Evolutionary conservation across 1,140 invertebrate genomes (phyloP).

Genomic region (Heliothis virescens): DNA sequence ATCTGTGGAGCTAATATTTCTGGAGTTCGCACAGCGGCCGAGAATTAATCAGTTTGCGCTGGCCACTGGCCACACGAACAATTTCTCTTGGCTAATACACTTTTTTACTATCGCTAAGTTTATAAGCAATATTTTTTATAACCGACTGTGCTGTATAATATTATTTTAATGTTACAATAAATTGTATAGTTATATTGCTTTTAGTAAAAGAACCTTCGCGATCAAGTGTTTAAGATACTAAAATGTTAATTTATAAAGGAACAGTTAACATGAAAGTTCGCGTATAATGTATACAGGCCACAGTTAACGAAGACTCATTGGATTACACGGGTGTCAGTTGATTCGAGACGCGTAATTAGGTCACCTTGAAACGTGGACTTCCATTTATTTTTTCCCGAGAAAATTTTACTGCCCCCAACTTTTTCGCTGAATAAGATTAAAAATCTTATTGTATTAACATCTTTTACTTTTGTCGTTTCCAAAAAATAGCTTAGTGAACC

Average conservation of each 20-base stretch:
- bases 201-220: neutral
- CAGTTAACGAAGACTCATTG: conserved; percentile 50
- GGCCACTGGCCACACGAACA: conserved; percentile 65
- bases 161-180: conserved; percentile 26
- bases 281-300: conserved; percentile 12
- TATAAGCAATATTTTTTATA: conserved; percentile 32
- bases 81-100: conserved; percentile 57
- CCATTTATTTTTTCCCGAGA: conserved; percentile 41
- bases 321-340: conserved; percentile 51
- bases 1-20: conserved; percentile 81
- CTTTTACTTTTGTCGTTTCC: conserved; percentile 7
- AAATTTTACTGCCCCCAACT: conserved; percentile 37
- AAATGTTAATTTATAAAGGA: conserved; percentile 21
- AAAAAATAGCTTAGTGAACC: neutral
- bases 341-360: conserved; percentile 53
- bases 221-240: neutral
- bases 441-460: conserved; percentile 31
- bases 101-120: conserved; percentile 35
- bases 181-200: conserved; percentile 10
- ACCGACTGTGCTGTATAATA: conserved; percentile 6
- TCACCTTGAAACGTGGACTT: conserved; percentile 47
- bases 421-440: conserved; percentile 32
- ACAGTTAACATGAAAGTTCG: neutral
- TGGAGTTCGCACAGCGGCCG: conserved; percentile 72
- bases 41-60: conserved; percentile 80